These are phyloP conservation scores for Orthonevra nobilis DNA, from an alignment of 2,888 invertebrate genomes.

Conservation along the genomic window DNA sequence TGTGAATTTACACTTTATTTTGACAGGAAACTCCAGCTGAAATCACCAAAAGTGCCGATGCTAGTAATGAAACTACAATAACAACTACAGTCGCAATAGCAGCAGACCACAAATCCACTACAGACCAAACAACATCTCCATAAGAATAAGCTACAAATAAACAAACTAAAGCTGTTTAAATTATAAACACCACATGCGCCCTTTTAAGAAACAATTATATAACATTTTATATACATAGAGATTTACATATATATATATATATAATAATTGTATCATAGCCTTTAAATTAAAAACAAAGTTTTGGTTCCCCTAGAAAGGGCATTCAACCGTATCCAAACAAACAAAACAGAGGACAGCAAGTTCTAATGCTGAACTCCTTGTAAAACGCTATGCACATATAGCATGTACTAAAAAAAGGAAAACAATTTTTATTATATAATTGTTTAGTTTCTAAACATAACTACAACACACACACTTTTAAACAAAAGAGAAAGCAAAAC, in stretches of 20 bases:
- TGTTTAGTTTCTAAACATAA: slow-evolving; percentile 38
- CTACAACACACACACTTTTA: slow-evolving; percentile 44
- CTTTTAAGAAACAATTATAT: slow-evolving; percentile 66
- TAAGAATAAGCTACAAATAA: too few species aligned
- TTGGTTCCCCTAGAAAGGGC: slow-evolving; percentile 59
- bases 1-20: too few species aligned
- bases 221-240: slow-evolving; percentile 67
- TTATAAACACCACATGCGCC: slow-evolving; percentile 58
- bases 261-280: slow-evolving; percentile 63
- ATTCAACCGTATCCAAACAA: slow-evolving; percentile 12
- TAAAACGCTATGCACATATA: slow-evolving; percentile 63
- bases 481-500: slow-evolving; percentile 8
- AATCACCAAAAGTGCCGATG: slow-evolving; percentile 76
- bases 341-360: slow-evolving; percentile 16
- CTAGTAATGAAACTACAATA: slow-evolving; percentile 72
- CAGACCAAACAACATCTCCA: slow-evolving; percentile 60
- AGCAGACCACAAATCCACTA: slow-evolving; percentile 42
- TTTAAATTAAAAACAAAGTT: slow-evolving; percentile 53
- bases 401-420: slow-evolving; percentile 9
- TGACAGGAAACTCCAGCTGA: slow-evolving; percentile 79
- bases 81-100: slow-evolving; percentile 67
- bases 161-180: slow-evolving; percentile 27
- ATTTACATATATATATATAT: slow-evolving; percentile 59
- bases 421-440: slow-evolving; percentile 36
- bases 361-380: slow-evolving; percentile 49